Percentiles rank a stretch among this genome's conserved stretches.
These are phyloP conservation scores for Nasonia giraulti DNA, from an alignment of 1,140 invertebrate species.

Conservation along the genomic window DNA sequence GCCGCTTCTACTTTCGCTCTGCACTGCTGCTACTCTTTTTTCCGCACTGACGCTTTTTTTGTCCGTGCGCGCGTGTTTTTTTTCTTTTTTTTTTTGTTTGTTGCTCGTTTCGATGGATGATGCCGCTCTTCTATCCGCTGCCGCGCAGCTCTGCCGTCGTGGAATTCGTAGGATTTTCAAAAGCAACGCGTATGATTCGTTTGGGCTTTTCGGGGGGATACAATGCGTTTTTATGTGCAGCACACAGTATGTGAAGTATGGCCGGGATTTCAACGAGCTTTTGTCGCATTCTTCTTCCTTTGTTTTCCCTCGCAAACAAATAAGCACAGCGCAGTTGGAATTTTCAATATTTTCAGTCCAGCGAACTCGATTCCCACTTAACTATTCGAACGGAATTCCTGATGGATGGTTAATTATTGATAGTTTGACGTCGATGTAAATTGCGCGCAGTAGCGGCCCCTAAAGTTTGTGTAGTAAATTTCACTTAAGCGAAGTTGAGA, in stretches of 20 bases:
- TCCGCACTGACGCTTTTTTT: background rate
- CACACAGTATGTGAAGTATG: background rate
- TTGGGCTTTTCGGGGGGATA: background rate
- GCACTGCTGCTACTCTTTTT: constrained; percentile 20
- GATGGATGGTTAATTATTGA: background rate
- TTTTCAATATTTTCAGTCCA: no score
- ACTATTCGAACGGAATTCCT: background rate
- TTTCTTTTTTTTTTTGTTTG: background rate
- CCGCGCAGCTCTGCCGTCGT: background rate
- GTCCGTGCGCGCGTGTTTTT: background rate
- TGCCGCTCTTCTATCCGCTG: background rate
- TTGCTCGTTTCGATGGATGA: background rate
- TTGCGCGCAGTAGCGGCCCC: no score
- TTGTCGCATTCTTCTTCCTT: background rate
- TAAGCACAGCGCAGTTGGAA: no score
- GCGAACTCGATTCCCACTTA: no score
- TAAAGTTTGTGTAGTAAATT: background rate
- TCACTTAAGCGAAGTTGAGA: background rate
- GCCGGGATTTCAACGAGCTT: background rate
- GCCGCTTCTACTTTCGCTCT: constrained; percentile 1
- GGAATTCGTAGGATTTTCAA: background rate
- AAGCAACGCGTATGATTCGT: background rate
- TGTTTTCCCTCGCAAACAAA: no score
- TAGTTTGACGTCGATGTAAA: background rate
- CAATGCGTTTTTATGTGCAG: background rate